Evolutionary conservation across 2,797 vertebrate species (phyloP).

Genomic region (Loris lydekkerianus): DNA sequence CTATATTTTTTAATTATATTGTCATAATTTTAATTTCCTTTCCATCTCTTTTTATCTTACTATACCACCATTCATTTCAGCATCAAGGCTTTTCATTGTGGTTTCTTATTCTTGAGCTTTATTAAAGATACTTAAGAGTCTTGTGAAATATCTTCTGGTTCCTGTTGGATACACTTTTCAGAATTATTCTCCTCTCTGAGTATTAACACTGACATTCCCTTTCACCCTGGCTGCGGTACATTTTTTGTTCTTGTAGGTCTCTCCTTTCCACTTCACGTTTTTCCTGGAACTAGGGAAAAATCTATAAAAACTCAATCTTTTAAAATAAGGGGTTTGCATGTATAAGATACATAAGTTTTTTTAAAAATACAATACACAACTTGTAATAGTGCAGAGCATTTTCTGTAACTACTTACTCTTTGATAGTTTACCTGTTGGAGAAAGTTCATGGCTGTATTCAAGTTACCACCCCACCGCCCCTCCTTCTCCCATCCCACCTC

Average conservation of each 20-base stretch:
- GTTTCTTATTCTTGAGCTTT: neutral
- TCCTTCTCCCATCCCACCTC: accelerated
- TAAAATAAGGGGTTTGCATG: neutral
- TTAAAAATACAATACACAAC: neutral
- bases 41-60: neutral
- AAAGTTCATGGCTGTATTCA: neutral
- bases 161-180: neutral
- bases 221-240: neutral
- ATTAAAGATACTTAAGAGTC: neutral
- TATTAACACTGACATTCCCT: neutral
- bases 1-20: neutral
- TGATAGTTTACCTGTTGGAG: neutral
- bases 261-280: neutral
- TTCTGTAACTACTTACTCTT: neutral
- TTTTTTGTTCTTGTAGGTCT: neutral
- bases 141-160: neutral
- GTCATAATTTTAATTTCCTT: slow-evolving; percentile 31
- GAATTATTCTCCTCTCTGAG: neutral
- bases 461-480: accelerated
- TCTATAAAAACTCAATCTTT: neutral
- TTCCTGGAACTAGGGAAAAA: neutral
- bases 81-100: neutral
- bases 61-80: neutral
- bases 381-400: neutral
- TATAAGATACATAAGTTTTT: neutral